Conservation (phyloP, 2,113 vertebrate species). For the Noturus placidus region DNA sequence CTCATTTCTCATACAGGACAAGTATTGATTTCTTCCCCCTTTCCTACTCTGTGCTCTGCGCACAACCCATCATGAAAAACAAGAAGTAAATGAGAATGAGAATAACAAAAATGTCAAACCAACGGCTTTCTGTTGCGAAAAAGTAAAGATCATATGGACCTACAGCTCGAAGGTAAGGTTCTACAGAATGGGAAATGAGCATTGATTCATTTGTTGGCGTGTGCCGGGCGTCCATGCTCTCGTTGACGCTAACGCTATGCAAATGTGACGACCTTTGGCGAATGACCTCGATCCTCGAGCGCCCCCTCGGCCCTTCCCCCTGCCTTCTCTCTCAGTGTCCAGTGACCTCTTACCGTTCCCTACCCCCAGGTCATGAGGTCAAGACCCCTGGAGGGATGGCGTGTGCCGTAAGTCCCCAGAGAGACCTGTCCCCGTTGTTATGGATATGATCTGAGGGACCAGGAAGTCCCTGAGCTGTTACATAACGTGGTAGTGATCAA, state of each 20-base stretch:
- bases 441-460: slow-evolving; percentile 50
- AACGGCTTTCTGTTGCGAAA: not conserved
- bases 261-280: slow-evolving; percentile 30
- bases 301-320: slow-evolving; percentile 21
- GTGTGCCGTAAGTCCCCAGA: slow-evolving; percentile 49
- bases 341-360: slow-evolving; percentile 43
- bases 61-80: not conserved
- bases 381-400: slow-evolving; percentile 30
- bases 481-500: slow-evolving; percentile 46
- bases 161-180: not conserved
- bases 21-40: slow-evolving; percentile 51
- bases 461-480: slow-evolving; percentile 51
- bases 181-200: not conserved
- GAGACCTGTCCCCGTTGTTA: slow-evolving; percentile 40
- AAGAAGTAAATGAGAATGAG: not conserved
- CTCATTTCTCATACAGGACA: slow-evolving; percentile 45
- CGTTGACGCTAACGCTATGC: slow-evolving; percentile 38
- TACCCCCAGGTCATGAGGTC: slow-evolving; percentile 31
- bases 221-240: slow-evolving; percentile 11
- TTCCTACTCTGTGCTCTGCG: not conserved
- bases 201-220: slow-evolving; percentile 35
- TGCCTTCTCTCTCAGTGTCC: slow-evolving; percentile 38
- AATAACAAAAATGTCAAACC: not conserved
- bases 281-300: slow-evolving; percentile 33
- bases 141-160: not conserved